Evolutionary conservation across 2,113 vertebrate species (phyloP), one percentile per base, ranked within the genome.

Genomic region (Amblyopsis rosae): DNA sequence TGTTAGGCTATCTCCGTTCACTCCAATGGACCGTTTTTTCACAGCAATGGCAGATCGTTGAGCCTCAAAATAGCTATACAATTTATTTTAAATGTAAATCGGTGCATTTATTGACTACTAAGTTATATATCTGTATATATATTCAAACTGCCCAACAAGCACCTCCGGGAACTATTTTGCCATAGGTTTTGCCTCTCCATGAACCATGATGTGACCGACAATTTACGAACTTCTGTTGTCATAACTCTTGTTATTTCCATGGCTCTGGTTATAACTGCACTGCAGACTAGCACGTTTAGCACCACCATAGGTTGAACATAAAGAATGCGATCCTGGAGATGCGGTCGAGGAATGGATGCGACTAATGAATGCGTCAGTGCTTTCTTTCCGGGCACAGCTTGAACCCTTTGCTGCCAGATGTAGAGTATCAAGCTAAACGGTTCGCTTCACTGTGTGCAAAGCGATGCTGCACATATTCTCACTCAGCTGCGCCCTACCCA

Each of bases 401-500:
- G n/a, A 70, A 82, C 47, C 49, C 70, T 69, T 69, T 78, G 75
- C 57, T 59, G 53, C 62, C 70, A 69, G 67, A 76, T 70, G 68
- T 59, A 45, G 57, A 65, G 82, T 77, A 74, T 64, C 57, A 46
- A 71, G 73, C 59, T 82, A 79, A 84, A 81, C 76, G 76, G 71
- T 70, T 70, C 74, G 49, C 79, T 74, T 80, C 69, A 63, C 66
- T 15, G 12, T 59, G 54, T 62, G 32, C 63, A 76, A 80, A 80
- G 82, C 70, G 68, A 69, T 65, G 75, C 69, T 65, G 70, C 63
- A 55, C 9, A 0, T 60, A 67, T 67, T 74, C 65, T 78, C 67
- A 62, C 69, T 85, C 63, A 19, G 67, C 76, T 83, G 72, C 78
- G 50, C 60, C 76, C 57, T 72, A 72, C 63, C 61, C 54, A 48